Conservation (phyloP, 2,888 invertebrate genomes). For the Oscheius sp. region DNA sequence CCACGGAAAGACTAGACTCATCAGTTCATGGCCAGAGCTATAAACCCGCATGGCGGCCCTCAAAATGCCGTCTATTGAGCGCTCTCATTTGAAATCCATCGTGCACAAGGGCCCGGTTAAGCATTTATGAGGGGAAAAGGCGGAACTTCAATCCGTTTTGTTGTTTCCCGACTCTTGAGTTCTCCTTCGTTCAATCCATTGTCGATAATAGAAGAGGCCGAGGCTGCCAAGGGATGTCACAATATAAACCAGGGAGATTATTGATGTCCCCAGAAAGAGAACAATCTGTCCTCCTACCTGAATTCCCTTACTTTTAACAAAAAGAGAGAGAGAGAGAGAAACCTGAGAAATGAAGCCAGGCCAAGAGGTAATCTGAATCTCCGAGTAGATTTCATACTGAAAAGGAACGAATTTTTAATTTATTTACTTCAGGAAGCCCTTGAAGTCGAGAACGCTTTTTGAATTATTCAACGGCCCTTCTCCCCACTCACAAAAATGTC, state of each 20-base stretch:
- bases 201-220: not conserved
- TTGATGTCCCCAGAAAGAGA: conserved; percentile 25
- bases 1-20: too few relatives aligned
- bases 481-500: conserved; percentile 20
- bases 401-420: not conserved
- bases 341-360: conserved; percentile 27
- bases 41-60: not conserved
- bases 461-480: too few relatives aligned
- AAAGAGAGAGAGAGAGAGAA: not conserved
- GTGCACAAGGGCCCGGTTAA: conserved; percentile 6
- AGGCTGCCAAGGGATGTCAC: not conserved
- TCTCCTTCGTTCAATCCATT: not conserved
- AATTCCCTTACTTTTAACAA: not conserved
- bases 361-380: conserved; percentile 20
- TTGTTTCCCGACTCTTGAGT: too few relatives aligned
- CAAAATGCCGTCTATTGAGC: not conserved
- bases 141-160: too few relatives aligned
- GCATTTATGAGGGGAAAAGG: conserved; percentile 4
- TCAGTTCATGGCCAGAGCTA: not conserved
- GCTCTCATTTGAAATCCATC: conserved; percentile 12
- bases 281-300: conserved; percentile 29
- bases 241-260: conserved; percentile 24
- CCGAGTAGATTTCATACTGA: conserved; percentile 26
- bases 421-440: not conserved
- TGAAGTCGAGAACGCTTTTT: too few relatives aligned